A percentile compares a stretch with the other conserved stretches of the same genome.
These are phyloP conservation scores for Altica lythri DNA, from an alignment of 2,888 invertebrate genomes.

Conservation along the genomic window DNA sequence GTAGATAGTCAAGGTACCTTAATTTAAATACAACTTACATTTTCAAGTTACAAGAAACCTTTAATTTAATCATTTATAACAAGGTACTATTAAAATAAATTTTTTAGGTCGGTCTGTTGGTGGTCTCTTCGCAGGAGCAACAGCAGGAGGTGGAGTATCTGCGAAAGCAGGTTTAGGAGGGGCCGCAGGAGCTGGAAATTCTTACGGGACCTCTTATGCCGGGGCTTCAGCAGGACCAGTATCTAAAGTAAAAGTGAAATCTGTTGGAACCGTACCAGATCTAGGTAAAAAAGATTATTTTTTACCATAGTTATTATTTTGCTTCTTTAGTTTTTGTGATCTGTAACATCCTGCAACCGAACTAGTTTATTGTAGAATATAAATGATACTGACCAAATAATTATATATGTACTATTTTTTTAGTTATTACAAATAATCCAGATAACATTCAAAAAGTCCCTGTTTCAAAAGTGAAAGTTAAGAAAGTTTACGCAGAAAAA, in stretches of 20 bases:
- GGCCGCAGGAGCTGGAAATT: constrained; percentile 30
- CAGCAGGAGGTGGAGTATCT: constrained; percentile 62
- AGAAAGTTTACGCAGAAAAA: too few species aligned
- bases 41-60: too few species aligned
- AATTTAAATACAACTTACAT: too few species aligned
- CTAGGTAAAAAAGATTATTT: background rate
- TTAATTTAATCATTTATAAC: background rate
- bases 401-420: too few species aligned
- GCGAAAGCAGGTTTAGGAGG: constrained; percentile 59
- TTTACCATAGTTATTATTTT: constrained; percentile 3
- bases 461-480: too few species aligned
- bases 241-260: constrained; percentile 17
- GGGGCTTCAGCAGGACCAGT: constrained; percentile 35
- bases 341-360: too few species aligned
- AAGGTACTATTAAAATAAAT: too few species aligned
- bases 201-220: constrained; percentile 21
- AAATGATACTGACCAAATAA: too few species aligned
- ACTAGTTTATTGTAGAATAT: too few species aligned
- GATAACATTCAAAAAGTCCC: too few species aligned
- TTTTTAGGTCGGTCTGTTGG: constrained; percentile 55
- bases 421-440: too few species aligned
- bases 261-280: constrained; percentile 16
- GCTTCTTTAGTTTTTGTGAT: too few species aligned
- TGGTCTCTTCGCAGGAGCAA: constrained; percentile 65
- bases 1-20: constrained; percentile 53